These are phyloP conservation scores for Sarcophaga rosellei DNA, from an alignment of 2,888 invertebrate genomes.

Conservation along the genomic window DNA sequence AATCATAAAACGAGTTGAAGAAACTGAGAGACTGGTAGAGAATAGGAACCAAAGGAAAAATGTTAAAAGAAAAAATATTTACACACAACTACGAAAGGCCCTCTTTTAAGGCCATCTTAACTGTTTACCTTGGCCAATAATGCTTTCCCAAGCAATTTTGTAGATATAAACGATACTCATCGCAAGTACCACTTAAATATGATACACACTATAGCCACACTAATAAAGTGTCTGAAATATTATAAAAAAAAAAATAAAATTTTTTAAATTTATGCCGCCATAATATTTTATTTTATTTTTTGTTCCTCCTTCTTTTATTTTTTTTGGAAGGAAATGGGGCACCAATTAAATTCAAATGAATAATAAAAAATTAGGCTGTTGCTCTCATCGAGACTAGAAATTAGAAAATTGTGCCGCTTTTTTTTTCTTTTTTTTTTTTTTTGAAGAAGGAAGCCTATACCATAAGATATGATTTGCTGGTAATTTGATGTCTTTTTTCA, in stretches of 20 bases:
- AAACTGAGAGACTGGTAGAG: too few relatives aligned
- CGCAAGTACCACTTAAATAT: not conserved
- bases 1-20: too few relatives aligned
- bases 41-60: too few relatives aligned
- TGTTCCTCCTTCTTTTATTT: not conserved
- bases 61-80: too few relatives aligned
- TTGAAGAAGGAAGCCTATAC: not conserved
- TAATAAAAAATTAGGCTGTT: not conserved
- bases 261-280: not conserved
- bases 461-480: too few relatives aligned
- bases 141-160: not conserved
- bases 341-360: slow-evolving; percentile 22
- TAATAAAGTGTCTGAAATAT: not conserved
- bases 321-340: slow-evolving; percentile 10
- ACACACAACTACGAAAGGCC: too few relatives aligned
- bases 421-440: too few relatives aligned
- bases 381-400: not conserved
- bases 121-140: not conserved
- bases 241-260: not conserved
- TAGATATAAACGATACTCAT: not conserved
- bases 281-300: not conserved
- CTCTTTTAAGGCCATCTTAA: too few relatives aligned
- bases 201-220: not conserved
- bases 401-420: not conserved
- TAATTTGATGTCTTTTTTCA: too few relatives aligned